Evolutionary conservation across 2,113 vertebrate species (phyloP).

Genomic region (Chaetorhynchus papuensis): DNA sequence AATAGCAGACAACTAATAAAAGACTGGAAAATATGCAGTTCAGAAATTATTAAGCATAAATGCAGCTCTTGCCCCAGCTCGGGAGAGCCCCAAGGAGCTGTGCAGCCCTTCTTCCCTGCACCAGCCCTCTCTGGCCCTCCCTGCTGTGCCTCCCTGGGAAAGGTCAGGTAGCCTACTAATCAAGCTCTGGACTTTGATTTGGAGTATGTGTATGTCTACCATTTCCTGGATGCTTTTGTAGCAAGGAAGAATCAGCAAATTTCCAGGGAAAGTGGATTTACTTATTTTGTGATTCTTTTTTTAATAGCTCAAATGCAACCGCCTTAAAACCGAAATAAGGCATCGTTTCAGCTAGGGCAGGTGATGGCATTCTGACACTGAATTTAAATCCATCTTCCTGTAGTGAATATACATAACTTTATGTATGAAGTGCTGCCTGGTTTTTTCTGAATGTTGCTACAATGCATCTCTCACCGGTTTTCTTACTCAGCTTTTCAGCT

Average conservation of each 20-base stretch:
- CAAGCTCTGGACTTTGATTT: background rate
- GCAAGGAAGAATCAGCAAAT: background rate
- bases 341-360: background rate
- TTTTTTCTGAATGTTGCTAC: background rate
- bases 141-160: background rate
- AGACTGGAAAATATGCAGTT: background rate
- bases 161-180: background rate
- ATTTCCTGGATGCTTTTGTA: background rate
- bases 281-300: background rate
- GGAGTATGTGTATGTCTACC: accelerated
- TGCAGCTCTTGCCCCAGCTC: background rate
- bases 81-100: background rate
- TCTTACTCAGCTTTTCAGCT: background rate
- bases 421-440: background rate
- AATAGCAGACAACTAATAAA: background rate
- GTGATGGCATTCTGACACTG: background rate
- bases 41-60: background rate
- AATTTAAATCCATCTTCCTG: background rate
- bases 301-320: background rate
- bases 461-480: background rate
- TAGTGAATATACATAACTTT: background rate
- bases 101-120: accelerated
- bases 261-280: background rate
- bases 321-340: background rate
- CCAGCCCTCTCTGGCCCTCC: background rate